These are phyloP conservation scores for Heliornis fulica DNA, from an alignment of 2,113 vertebrate genomes.

Conservation along the genomic window DNA sequence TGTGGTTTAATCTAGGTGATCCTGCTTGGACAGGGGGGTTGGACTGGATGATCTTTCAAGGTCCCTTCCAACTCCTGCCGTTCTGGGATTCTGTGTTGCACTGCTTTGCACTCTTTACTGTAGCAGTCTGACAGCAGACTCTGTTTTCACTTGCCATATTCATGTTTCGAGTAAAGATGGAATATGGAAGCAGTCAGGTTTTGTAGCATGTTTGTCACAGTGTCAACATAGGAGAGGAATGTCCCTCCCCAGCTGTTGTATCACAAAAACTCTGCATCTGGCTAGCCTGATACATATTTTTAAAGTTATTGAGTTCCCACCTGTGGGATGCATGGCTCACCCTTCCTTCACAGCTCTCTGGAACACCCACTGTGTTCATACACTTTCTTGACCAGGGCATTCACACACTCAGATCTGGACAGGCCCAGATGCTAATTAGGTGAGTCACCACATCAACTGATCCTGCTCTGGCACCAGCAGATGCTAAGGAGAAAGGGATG, in stretches of 20 bases:
- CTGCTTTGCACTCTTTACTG: background rate
- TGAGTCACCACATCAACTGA: background rate
- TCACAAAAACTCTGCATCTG: background rate
- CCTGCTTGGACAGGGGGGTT: too few relatives aligned
- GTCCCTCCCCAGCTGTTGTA: background rate
- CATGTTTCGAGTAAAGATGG: background rate
- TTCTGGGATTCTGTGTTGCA: too few relatives aligned
- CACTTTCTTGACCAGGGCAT: background rate
- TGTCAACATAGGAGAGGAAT: background rate
- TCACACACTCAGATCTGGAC: background rate
- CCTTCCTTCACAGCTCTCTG: background rate
- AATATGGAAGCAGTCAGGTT: background rate
- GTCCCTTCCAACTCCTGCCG: too few relatives aligned
- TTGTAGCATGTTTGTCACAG: background rate
- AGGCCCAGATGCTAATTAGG: background rate
- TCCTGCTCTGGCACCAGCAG: background rate
- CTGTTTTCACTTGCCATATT: background rate
- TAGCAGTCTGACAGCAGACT: background rate
- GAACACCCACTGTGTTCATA: background rate
- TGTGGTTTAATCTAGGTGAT: too few relatives aligned
- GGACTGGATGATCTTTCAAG: too few relatives aligned
- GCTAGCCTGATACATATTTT: background rate
- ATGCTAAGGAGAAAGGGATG: background rate
- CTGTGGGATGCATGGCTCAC: background rate
- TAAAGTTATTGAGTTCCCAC: background rate